Evolutionary conservation across 2,888 invertebrate genomes (phyloP).

Genomic region (Cecidostiba fungosa): DNA sequence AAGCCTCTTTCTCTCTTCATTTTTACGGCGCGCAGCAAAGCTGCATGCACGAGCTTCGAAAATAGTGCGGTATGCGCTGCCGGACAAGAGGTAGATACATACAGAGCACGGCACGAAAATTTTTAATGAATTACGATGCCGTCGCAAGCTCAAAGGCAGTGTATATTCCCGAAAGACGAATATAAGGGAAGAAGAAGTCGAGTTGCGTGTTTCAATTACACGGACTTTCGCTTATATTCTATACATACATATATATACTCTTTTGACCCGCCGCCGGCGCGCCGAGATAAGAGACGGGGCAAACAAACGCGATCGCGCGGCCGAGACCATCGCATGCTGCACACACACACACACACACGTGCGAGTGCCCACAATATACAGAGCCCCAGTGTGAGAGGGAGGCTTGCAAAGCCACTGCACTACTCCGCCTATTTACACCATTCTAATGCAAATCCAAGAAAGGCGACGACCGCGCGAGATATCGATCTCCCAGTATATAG

Average conservation of each 20-base stretch:
- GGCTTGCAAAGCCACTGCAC: neutral
- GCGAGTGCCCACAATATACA: neutral
- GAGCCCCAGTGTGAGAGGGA: neutral
- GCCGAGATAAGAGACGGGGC: neutral
- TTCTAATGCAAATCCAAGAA: constrained; percentile 29
- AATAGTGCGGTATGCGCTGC: constrained; percentile 20
- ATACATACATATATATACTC: neutral
- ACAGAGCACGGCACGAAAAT: neutral
- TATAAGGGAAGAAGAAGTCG: neutral
- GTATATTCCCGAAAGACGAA: neutral
- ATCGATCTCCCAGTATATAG: constrained; percentile 26
- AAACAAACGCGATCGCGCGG: constrained; percentile 24
- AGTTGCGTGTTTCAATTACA: constrained; percentile 56
- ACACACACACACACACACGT: neutral
- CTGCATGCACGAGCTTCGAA: neutral
- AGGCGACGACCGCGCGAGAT: neutral
- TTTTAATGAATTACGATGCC: neutral
- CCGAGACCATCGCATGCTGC: neutral
- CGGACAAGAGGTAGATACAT: constrained; percentile 36
- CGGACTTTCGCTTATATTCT: constrained; percentile 31
- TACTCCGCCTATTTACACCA: neutral
- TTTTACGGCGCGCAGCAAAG: neutral
- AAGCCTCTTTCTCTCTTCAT: constrained; percentile 10
- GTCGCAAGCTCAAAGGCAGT: neutral
- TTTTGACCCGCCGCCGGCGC: constrained; percentile 19